phyloP scores from a whole-genome alignment of 2,113 vertebrate genomes.

The Pelodiscus sinensis region DNA sequence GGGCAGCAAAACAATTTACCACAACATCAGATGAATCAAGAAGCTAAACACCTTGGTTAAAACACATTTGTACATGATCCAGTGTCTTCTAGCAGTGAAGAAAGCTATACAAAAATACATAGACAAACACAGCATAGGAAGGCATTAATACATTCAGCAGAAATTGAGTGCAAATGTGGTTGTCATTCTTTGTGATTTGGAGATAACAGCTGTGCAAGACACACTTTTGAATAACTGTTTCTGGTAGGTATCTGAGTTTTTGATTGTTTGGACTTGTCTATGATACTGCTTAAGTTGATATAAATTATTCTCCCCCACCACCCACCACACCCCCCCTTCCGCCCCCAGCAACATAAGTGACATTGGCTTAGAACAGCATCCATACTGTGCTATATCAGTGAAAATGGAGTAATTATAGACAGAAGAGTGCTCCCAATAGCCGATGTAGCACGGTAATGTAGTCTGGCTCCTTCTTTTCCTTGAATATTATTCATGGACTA shows the following conservation, averaged over 20 bases:
- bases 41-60: background rate
- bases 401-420: too few species aligned
- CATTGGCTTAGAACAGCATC: too few species aligned
- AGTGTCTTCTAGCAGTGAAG: background rate
- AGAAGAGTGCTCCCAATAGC: too few species aligned
- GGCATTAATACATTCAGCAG: background rate
- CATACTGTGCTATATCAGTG: too few species aligned
- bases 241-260: background rate
- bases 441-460: too few species aligned
- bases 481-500: background rate
- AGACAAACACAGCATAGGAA: background rate
- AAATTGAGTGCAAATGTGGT: background rate
- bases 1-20: background rate
- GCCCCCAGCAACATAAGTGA: too few species aligned
- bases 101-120: background rate
- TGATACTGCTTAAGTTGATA: too few species aligned
- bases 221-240: background rate
- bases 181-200: accelerated
- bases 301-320: too few species aligned
- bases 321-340: too few species aligned
- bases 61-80: background rate
- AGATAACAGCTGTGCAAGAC: background rate
- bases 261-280: background rate
- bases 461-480: background rate
- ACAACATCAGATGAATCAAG: background rate